phyloP scores from a whole-genome alignment of 2,888 invertebrate species.

The Xiphydria camelus region DNA sequence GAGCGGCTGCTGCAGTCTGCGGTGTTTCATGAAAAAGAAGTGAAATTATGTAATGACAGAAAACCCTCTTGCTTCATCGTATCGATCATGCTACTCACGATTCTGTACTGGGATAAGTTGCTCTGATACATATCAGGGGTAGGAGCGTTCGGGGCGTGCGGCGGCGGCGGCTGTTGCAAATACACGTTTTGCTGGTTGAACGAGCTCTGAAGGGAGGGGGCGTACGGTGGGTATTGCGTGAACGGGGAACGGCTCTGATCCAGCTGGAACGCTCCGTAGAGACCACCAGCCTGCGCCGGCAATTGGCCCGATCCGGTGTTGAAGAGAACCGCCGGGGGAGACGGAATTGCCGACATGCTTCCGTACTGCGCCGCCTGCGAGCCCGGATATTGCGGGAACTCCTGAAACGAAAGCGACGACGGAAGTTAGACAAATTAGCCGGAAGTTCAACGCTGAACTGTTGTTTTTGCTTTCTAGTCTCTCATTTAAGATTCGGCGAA shows the following conservation, averaged over 20 bases:
- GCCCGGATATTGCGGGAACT: constrained; percentile 53
- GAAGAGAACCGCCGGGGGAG: constrained; percentile 80
- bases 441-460: background rate
- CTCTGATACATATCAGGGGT: constrained; percentile 75
- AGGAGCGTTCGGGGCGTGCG: constrained; percentile 61
- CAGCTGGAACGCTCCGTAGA: constrained; percentile 82
- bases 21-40: too few relatives aligned
- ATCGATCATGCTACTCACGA: constrained; percentile 45
- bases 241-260: constrained; percentile 79
- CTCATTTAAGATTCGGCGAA: too few relatives aligned
- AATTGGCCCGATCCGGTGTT: constrained; percentile 73
- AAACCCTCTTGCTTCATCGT: too few relatives aligned
- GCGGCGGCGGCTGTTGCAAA: constrained; percentile 60
- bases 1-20: constrained; percentile 59
- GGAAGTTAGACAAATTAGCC: too few relatives aligned
- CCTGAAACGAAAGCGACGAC: constrained; percentile 46
- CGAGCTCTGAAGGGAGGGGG: constrained; percentile 62
- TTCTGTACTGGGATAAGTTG: constrained; percentile 65
- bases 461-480: constrained; percentile 9
- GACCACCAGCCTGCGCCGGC: constrained; percentile 69
- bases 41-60: background rate
- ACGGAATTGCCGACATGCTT: constrained; percentile 82
- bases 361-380: constrained; percentile 68
- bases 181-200: constrained; percentile 61
- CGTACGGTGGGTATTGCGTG: constrained; percentile 76